Percentiles rank a stretch among this genome's conserved stretches.
phyloP scores from a whole-genome alignment of 2,113 vertebrate species.

The Nyctereutes procyonoides region DNA sequence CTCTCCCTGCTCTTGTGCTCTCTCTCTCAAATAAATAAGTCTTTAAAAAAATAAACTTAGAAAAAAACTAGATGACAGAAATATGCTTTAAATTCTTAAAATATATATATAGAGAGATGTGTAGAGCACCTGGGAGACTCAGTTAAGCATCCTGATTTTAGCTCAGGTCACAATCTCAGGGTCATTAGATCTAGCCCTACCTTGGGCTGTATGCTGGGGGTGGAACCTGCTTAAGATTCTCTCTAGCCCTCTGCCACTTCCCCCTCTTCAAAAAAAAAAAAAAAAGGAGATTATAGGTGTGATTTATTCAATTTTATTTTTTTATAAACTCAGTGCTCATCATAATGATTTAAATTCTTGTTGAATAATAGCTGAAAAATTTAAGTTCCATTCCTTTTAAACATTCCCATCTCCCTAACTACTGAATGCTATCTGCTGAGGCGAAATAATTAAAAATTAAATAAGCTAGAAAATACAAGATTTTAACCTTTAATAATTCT shows the following conservation, averaged over 20 bases:
- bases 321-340: background rate
- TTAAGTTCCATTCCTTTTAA: conserved; percentile 14
- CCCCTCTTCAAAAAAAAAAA: background rate
- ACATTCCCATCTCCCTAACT: conserved; percentile 44
- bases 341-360: background rate
- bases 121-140: background rate
- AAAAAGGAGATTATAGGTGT: background rate
- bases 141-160: background rate
- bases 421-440: background rate
- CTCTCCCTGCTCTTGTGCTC: too few relatives aligned
- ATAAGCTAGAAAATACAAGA: conserved; percentile 7
- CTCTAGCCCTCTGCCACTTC: background rate
- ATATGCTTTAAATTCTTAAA: background rate
- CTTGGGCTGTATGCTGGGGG: background rate
- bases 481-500: conserved; percentile 35
- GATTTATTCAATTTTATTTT: background rate
- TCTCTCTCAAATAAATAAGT: too few relatives aligned
- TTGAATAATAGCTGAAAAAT: conserved; percentile 1
- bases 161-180: background rate
- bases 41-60: too few relatives aligned
- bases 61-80: background rate
- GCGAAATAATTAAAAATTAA: conserved; percentile 43
- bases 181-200: background rate
- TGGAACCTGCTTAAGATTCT: background rate
- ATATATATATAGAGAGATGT: too few relatives aligned